Evolutionary conservation across 2,797 vertebrate genomes (phyloP).

Genomic region (Galaxias olidus): DNA sequence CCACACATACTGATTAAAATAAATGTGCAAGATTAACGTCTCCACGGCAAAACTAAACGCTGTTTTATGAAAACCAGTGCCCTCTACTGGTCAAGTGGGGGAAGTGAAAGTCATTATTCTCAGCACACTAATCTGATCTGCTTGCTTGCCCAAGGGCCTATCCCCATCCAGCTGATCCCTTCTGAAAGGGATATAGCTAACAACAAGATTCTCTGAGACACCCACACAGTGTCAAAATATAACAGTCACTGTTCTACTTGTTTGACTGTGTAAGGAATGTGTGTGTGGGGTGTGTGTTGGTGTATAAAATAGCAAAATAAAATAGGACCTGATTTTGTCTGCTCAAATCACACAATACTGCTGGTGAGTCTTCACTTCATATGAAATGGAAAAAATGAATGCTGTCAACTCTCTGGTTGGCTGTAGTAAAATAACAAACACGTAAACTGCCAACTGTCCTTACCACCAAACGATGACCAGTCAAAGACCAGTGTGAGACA

Average conservation of each 20-base stretch:
- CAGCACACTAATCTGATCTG: background rate
- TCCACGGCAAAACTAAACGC: too few species aligned
- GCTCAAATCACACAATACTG: conserved; percentile 49
- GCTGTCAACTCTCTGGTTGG: conserved; percentile 18
- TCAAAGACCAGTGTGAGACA: conserved; percentile 24
- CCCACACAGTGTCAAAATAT: conserved; percentile 24
- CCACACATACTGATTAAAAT: too few species aligned
- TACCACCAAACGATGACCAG: conserved; percentile 62
- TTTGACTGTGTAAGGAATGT: background rate
- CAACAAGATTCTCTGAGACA: conserved; percentile 45
- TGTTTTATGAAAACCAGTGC: conserved; percentile 15
- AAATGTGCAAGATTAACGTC: too few species aligned
- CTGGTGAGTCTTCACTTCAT: conserved; percentile 52
- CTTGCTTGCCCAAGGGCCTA: conserved; percentile 25
- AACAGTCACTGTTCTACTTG: conserved; percentile 30
- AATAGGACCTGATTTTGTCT: conserved; percentile 68
- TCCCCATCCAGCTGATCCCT: conserved; percentile 36
- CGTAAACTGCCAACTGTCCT: conserved; percentile 57
- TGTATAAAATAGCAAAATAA: conserved; percentile 27
- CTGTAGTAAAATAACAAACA: conserved; percentile 55
- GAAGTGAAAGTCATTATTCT: conserved; percentile 1
- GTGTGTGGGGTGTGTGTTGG: background rate
- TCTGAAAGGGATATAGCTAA: conserved; percentile 40
- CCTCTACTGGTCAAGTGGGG: conserved; percentile 50
- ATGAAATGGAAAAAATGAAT: conserved; percentile 38